Base-by-base conservation (phyloP, 2,113 vertebrate species). In the Lanius ludovicianus region DNA sequence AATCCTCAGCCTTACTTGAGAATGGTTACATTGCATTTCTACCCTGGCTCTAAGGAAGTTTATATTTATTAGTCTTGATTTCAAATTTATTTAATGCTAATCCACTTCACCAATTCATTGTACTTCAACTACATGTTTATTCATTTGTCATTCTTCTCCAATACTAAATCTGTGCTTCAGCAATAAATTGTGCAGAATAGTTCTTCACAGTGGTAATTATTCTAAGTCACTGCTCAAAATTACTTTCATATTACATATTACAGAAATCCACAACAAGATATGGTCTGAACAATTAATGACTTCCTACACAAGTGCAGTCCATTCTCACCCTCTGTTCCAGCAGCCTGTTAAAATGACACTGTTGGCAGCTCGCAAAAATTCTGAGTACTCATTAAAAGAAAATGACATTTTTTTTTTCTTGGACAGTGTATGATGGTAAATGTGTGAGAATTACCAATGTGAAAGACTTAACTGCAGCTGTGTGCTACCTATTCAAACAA, bases 1-100 rank as follows among this genome's bases (percentile, higher is more conserved):
- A 93, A 95, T 98, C 94, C 94, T 97, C 85, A 96, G 90, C 57
- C 70, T 96, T 96, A 90, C 96, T 97, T 96, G 85, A 95, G 95
- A 97, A 96, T 91, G 84, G 56, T 77, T 94, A 41, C 28, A 78
- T 80, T 97, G 87, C 28, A 87, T 96, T 98, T 85, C 31, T 80
- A 11, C 96, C 90, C 82, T 96, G 83, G 46, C 84, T 78, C 7
- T 75, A 71, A 92, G 73, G 62, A 95, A 78, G 75, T 69, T 93
- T 94, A 53, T 87, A 74, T 97, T 96, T 95, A 81, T 93, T 97
- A 95, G 90, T 63, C 50, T 96, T 91, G 39, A 84, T 93, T 95
- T 90, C 64, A 80, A 47, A 94, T 96, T 69, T 87, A 79, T 86
- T 96, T 92, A 70, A 78, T 57, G 76, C 62, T 92, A 76, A 84